These are phyloP conservation scores for Callospermophilus lateralis DNA, from an alignment of 2,113 vertebrate genomes.

Conservation along the genomic window DNA sequence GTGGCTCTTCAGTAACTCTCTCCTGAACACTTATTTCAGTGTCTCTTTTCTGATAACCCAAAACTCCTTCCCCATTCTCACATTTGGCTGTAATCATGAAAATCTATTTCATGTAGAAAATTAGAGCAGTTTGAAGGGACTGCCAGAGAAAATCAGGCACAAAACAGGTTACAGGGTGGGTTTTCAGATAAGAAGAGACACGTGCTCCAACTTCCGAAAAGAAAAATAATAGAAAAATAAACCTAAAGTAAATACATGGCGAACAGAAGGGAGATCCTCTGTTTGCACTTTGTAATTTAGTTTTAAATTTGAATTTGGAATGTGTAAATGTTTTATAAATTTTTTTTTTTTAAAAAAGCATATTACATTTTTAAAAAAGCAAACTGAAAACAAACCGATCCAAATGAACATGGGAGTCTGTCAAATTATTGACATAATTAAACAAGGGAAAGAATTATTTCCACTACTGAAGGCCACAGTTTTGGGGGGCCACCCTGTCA, in stretches of 20 bases:
- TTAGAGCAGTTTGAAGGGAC: background rate
- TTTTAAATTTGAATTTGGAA: background rate
- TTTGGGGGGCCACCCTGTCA: background rate
- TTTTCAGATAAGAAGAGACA: background rate
- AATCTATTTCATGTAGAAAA: background rate
- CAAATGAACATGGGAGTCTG: background rate
- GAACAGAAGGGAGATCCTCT: background rate
- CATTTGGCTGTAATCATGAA: background rate
- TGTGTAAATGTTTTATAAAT: background rate
- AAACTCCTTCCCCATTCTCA: background rate
- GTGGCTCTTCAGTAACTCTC: background rate
- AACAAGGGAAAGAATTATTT: background rate
- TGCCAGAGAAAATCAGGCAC: background rate
- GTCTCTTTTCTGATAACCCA: background rate
- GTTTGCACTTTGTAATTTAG: background rate
- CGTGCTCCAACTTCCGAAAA: background rate
- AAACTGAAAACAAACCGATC: background rate
- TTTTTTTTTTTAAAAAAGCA: background rate
- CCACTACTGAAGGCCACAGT: background rate
- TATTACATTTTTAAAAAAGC: background rate
- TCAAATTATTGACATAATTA: background rate
- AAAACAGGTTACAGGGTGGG: background rate
- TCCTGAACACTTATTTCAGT: background rate
- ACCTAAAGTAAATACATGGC: background rate
- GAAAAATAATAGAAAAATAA: slow-evolving; percentile 12